Conservation (phyloP, 2,888 invertebrate genomes). For the Sphaeridia pumilis region DNA sequence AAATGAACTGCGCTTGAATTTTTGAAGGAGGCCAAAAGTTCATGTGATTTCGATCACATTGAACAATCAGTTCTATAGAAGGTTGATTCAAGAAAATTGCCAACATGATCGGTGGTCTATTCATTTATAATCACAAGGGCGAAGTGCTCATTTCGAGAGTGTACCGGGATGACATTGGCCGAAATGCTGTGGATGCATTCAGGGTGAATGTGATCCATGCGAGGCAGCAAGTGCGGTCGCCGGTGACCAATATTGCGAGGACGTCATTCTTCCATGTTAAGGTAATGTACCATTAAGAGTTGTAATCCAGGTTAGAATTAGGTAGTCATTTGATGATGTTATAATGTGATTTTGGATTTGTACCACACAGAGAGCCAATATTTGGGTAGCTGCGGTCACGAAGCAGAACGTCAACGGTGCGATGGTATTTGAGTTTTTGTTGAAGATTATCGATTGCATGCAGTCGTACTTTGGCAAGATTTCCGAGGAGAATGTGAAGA, state of each 20-base stretch:
- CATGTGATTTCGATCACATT: no score
- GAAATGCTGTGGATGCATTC: slow-evolving; percentile 99
- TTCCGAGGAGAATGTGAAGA: slow-evolving; percentile 99
- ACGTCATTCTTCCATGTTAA: slow-evolving; percentile 99
- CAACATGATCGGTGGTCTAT: slow-evolving; percentile 95
- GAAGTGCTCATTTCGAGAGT: slow-evolving; percentile 98
- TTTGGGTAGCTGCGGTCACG: slow-evolving; percentile 99
- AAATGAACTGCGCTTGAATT: no score
- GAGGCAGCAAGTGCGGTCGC: slow-evolving; percentile 94
- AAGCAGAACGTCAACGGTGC: slow-evolving; percentile 99
- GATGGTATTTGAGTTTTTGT: slow-evolving; percentile 98
- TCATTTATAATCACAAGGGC: slow-evolving; percentile 99
- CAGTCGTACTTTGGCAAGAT: slow-evolving; percentile 99
- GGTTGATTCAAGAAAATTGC: no score
- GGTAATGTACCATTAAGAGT: slow-evolving; percentile 50
- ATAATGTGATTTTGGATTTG: no score
- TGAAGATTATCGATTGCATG: slow-evolving; percentile 98
- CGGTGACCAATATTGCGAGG: slow-evolving; percentile 97
- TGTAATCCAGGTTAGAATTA: no score
- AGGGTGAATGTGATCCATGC: slow-evolving; percentile 99
- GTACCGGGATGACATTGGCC: slow-evolving; percentile 96
- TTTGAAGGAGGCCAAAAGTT: no score
- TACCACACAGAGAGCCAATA: slow-evolving; percentile 93
- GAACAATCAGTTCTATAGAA: no score
- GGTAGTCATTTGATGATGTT: no score